These are phyloP conservation scores for Danio tinwini DNA, from an alignment of 2,797 vertebrate genomes.

Conservation along the genomic window DNA sequence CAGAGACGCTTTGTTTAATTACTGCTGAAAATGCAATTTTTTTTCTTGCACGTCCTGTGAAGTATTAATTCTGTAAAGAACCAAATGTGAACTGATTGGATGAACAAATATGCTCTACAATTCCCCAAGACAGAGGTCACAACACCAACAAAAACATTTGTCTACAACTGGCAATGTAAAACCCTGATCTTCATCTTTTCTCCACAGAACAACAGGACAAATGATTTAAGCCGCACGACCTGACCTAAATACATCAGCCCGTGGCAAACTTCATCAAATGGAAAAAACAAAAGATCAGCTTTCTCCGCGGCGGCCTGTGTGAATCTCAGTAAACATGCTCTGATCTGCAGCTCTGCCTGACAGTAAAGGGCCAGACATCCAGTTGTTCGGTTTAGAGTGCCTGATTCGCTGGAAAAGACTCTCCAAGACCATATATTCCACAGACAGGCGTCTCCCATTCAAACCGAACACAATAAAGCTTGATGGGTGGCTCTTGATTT, in stretches of 20 bases:
- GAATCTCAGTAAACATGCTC: slow-evolving; percentile 14
- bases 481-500: slow-evolving; percentile 8
- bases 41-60: neutral
- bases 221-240: neutral
- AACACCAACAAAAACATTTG: slow-evolving; percentile 16
- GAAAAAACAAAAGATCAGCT: slow-evolving; percentile 41
- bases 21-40: no score
- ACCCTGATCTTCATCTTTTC: slow-evolving; percentile 1
- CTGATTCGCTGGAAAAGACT: neutral
- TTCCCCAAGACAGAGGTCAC: neutral
- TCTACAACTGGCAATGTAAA: slow-evolving; percentile 15
- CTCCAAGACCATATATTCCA: slow-evolving; percentile 18
- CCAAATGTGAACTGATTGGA: slow-evolving; percentile 1
- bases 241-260: slow-evolving; percentile 43
- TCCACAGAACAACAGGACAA: neutral
- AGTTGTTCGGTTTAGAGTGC: slow-evolving; percentile 11
- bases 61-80: neutral
- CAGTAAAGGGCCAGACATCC: slow-evolving; percentile 28
- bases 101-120: neutral
- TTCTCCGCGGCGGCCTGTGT: slow-evolving; percentile 25
- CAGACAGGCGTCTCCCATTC: neutral
- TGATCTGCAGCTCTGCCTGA: slow-evolving; percentile 34
- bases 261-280: slow-evolving; percentile 41
- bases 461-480: slow-evolving; percentile 10
- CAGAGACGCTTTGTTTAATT: no score